A percentile compares a stretch with the other conserved stretches of the same genome.
These are phyloP conservation scores for Megathymus violae DNA, from an alignment of 1,140 invertebrate species.

Conservation along the genomic window DNA sequence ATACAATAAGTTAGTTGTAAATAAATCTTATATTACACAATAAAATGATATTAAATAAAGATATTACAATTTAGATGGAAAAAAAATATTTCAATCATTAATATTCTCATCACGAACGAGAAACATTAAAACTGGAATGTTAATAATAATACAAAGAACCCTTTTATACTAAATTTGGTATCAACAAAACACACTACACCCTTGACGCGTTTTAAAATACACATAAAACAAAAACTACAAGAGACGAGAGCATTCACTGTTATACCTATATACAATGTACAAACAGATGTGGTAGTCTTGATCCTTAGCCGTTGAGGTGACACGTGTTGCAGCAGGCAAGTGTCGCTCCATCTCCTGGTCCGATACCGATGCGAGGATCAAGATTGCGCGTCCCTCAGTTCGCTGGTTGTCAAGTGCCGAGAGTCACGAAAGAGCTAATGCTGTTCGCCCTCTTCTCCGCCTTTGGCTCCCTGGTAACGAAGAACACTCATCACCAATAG, in stretches of 20 bases:
- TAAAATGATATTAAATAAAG: slow-evolving; percentile 74
- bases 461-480: slow-evolving; percentile 81
- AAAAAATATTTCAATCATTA: slow-evolving; percentile 65
- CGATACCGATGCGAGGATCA: slow-evolving; percentile 68
- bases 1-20: slow-evolving; percentile 80
- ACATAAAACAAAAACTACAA: slow-evolving; percentile 52
- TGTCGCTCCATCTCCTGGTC: slow-evolving; percentile 54
- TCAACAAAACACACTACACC: slow-evolving; percentile 75
- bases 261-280: slow-evolving; percentile 34
- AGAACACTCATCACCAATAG: slow-evolving; percentile 35
- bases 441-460: slow-evolving; percentile 84
- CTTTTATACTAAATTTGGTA: slow-evolving; percentile 77
- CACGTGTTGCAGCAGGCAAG: slow-evolving; percentile 43
- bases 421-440: slow-evolving; percentile 83
- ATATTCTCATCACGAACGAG: slow-evolving; percentile 71
- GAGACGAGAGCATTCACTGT: slow-evolving; percentile 59
- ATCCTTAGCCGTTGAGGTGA: slow-evolving; percentile 55
- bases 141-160: slow-evolving; percentile 76
- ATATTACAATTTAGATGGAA: slow-evolving; percentile 61
- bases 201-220: slow-evolving; percentile 45
- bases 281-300: slow-evolving; percentile 50
- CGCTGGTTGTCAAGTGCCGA: slow-evolving; percentile 84
- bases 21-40: slow-evolving; percentile 81
- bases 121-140: slow-evolving; percentile 81
- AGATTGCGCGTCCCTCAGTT: slow-evolving; percentile 77